A percentile compares a stretch with the other conserved stretches of the same genome.
Evolutionary conservation across 2,888 invertebrate species (phyloP).

Genomic region (Agonum fuliginosum): DNA sequence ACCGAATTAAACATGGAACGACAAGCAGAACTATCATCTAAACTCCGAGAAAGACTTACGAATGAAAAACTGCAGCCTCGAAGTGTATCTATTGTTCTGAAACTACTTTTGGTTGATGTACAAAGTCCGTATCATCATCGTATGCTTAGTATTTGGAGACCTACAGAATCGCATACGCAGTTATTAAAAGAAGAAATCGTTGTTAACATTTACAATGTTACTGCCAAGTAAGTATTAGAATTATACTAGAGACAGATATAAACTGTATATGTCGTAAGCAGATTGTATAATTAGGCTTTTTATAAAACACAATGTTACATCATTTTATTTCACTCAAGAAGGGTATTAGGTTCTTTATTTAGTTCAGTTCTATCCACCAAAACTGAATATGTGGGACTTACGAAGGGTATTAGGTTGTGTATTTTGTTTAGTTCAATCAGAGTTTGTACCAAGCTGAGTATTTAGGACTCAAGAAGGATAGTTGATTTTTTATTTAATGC

Average conservation of each 20-base stretch:
- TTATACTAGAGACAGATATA: constrained; percentile 9
- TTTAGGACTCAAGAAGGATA: no score
- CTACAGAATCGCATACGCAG: constrained; percentile 77
- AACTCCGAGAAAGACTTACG: constrained; percentile 63
- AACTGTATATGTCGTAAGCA: neutral
- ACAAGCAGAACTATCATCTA: constrained; percentile 65
- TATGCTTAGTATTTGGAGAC: constrained; percentile 83
- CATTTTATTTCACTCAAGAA: no score
- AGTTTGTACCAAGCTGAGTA: no score
- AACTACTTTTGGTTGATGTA: constrained; percentile 72
- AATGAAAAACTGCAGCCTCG: constrained; percentile 65
- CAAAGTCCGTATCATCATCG: constrained; percentile 68
- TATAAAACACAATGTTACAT: neutral
- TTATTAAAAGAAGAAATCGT: constrained; percentile 78
- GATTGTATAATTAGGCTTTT: neutral
- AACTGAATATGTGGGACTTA: no score
- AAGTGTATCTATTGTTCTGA: constrained; percentile 72
- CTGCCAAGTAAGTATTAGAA: constrained; percentile 69
- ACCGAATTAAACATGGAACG: constrained; percentile 68
- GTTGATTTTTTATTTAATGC: no score
- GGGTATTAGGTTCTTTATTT: no score
- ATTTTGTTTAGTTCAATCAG: no score
- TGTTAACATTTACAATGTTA: constrained; percentile 78
- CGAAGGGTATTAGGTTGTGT: no score
- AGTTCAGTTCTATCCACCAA: no score